These are phyloP conservation scores for Platysteira castanea DNA, from an alignment of 2,113 vertebrate genomes.

Conservation along the genomic window DNA sequence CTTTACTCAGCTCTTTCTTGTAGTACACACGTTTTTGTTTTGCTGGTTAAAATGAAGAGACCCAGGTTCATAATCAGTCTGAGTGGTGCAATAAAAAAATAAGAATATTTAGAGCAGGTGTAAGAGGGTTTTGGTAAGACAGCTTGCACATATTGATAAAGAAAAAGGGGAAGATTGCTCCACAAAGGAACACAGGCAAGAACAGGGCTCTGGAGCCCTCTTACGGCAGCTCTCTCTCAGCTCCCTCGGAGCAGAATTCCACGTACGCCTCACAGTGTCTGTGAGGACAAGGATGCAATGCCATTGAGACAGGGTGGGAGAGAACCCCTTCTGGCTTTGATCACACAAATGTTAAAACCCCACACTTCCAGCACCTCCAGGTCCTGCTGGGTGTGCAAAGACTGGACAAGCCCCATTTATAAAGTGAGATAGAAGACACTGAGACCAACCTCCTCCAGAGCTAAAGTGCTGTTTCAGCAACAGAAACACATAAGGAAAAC, in stretches of 20 bases:
- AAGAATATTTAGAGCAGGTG: background rate
- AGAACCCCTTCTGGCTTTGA: background rate
- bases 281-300: background rate
- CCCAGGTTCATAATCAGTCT: background rate
- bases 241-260: background rate
- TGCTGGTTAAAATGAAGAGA: background rate
- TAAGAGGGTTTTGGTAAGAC: background rate
- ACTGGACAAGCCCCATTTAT: background rate
- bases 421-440: background rate
- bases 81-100: background rate
- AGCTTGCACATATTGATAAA: background rate
- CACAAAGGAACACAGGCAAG: background rate
- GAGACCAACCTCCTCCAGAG: background rate
- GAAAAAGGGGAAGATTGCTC: background rate
- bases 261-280: rapidly evolving
- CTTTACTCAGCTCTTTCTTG: background rate
- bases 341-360: rapidly evolving
- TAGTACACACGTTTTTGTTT: rapidly evolving
- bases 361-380: background rate
- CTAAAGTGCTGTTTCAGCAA: background rate
- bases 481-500: rapidly evolving
- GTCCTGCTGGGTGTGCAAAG: background rate
- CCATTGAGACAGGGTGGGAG: background rate
- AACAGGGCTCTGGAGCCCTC: slow-evolving; percentile 62
- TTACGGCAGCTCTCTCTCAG: slow-evolving; percentile 35